phyloP scores from a whole-genome alignment of 1,140 invertebrate species.

The Hypothenemus hampei region DNA sequence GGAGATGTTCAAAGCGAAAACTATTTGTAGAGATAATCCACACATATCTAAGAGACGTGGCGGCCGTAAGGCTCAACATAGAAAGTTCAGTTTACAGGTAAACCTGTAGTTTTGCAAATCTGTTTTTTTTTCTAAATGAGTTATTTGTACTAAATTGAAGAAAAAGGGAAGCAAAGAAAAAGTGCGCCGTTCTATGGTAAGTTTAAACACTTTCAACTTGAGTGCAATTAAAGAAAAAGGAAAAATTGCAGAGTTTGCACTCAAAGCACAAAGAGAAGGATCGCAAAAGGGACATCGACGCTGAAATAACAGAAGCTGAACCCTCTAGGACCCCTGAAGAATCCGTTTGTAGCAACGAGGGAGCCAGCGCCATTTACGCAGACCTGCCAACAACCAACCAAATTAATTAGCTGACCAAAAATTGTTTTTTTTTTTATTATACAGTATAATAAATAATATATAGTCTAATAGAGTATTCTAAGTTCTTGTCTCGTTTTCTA shows the following conservation, averaged over 20 bases:
- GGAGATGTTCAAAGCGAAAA: conserved; percentile 81
- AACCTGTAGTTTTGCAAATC: conserved; percentile 40
- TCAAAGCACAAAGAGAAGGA: conserved; percentile 47
- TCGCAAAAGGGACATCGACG: conserved; percentile 41
- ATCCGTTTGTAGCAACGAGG: conserved; percentile 70
- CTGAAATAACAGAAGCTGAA: conserved; percentile 56
- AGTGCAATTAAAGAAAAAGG: not conserved
- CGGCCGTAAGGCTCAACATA: conserved; percentile 85
- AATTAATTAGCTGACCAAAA: too few species aligned
- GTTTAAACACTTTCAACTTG: not conserved
- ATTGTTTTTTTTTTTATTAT: too few species aligned
- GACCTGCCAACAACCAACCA: conserved; percentile 46
- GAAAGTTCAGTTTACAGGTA: conserved; percentile 80
- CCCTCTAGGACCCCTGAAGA: conserved; percentile 63
- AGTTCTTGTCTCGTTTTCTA: too few species aligned
- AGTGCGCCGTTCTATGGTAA: conserved; percentile 52
- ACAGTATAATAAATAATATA: too few species aligned
- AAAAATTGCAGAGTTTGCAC: conserved; percentile 49
- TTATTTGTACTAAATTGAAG: conserved; percentile 48
- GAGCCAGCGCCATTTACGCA: conserved; percentile 53
- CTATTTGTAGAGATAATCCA: conserved; percentile 87
- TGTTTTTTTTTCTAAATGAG: too few species aligned
- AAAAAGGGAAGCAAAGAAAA: conserved; percentile 79
- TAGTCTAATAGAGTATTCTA: too few species aligned
- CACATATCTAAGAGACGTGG: conserved; percentile 90